phyloP scores from a whole-genome alignment of 2,797 vertebrate genomes.

The Scomberomorus guttatus region DNA sequence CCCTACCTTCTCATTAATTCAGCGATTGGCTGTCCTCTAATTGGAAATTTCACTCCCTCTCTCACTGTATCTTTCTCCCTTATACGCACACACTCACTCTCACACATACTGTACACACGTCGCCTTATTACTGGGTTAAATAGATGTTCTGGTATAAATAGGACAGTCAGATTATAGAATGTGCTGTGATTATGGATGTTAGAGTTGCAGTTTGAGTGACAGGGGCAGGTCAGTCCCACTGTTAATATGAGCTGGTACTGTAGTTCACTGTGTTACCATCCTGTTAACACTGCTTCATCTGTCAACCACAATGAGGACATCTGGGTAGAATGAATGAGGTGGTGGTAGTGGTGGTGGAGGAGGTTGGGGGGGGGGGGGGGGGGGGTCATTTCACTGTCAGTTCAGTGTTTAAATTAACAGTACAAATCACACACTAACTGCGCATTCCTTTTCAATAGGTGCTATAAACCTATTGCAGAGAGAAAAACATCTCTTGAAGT shows the following conservation, averaged over 20 bases:
- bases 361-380: neutral
- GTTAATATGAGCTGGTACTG: constrained; percentile 39
- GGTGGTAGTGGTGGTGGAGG: neutral
- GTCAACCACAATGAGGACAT: constrained; percentile 48
- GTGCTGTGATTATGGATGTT: constrained; percentile 67
- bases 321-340: constrained; percentile 29
- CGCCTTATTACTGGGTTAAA: constrained; percentile 88
- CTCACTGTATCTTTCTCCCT: neutral
- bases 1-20: constrained; percentile 81
- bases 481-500: neutral
- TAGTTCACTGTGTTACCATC: constrained; percentile 20
- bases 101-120: constrained; percentile 54
- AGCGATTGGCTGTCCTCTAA: constrained; percentile 87
- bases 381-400: constrained; percentile 15
- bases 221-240: constrained; percentile 54
- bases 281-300: constrained; percentile 57
- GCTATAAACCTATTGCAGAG: constrained; percentile 1
- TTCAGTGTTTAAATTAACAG: constrained; percentile 10
- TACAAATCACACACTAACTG: constrained; percentile 11
- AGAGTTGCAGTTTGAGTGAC: constrained; percentile 61
- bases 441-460: neutral
- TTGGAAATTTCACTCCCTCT: constrained; percentile 78
- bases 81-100: constrained; percentile 27
- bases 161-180: constrained; percentile 63
- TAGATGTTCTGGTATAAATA: constrained; percentile 72